Percentiles rank a stretch among this genome's conserved stretches.
Evolutionary conservation across 2,888 invertebrate genomes (phyloP).

Genomic region (Melieria crassipennis): DNA sequence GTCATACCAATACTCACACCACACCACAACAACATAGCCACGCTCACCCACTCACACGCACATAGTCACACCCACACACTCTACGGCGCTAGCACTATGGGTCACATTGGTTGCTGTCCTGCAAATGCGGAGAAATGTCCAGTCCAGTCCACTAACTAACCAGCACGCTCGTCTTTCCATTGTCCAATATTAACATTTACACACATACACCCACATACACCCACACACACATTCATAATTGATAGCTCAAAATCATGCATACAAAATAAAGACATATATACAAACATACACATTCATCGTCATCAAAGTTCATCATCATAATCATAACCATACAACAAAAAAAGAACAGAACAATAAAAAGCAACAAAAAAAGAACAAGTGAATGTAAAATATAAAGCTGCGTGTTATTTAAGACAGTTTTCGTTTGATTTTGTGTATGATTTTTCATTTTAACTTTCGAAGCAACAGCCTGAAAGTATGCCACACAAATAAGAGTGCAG

Average conservation of each 20-base stretch:
- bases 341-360: constrained; percentile 46
- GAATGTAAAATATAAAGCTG: constrained; percentile 57
- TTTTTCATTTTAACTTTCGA: no score
- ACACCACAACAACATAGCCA: no score
- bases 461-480: no score
- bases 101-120: background rate
- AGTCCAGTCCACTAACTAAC: constrained; percentile 4
- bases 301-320: constrained; percentile 51
- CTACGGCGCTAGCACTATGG: background rate
- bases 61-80: background rate
- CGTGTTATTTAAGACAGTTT: background rate
- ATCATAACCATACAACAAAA: constrained; percentile 53
- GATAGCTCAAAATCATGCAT: constrained; percentile 41
- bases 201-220: constrained; percentile 37
- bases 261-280: constrained; percentile 35
- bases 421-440: no score
- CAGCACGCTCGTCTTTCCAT: constrained; percentile 19
- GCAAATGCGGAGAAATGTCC: background rate
- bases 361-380: constrained; percentile 54
- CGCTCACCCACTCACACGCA: background rate
- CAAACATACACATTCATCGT: constrained; percentile 49
- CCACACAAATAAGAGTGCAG: no score
- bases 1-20: no score
- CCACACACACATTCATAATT: constrained; percentile 33
- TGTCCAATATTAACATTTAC: constrained; percentile 5